These are phyloP conservation scores for Hypothenemus hampei DNA, from an alignment of 1,140 invertebrate species.

Conservation along the genomic window DNA sequence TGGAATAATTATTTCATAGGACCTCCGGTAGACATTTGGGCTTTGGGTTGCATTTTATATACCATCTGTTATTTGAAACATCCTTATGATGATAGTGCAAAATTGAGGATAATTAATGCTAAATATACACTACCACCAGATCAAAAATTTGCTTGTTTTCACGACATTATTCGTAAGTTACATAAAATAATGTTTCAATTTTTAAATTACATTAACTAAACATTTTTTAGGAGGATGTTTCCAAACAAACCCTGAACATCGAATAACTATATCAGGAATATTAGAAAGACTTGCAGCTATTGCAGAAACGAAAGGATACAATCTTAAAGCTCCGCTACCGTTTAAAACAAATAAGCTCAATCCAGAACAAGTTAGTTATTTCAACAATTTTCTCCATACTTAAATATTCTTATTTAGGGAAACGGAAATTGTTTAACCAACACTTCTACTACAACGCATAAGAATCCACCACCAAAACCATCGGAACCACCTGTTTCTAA, in stretches of 20 bases:
- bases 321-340: slow-evolving; percentile 65
- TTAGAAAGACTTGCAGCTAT: slow-evolving; percentile 83
- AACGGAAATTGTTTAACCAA: slow-evolving; percentile 16
- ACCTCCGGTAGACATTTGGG: slow-evolving; percentile 89
- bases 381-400: too few species aligned
- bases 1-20: slow-evolving; percentile 95
- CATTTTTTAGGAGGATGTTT: slow-evolving; percentile 67
- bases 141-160: slow-evolving; percentile 75
- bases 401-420: slow-evolving; percentile 1
- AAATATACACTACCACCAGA: slow-evolving; percentile 87
- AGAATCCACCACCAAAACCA: slow-evolving; percentile 40
- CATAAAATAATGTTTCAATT: not conserved
- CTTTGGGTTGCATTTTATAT: slow-evolving; percentile 93
- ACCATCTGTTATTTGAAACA: slow-evolving; percentile 89
- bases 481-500: slow-evolving; percentile 36
- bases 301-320: slow-evolving; percentile 75
- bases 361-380: slow-evolving; percentile 7
- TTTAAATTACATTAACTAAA: not conserved
- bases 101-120: slow-evolving; percentile 92
- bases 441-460: slow-evolving; percentile 13
- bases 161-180: slow-evolving; percentile 83
- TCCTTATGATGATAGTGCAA: slow-evolving; percentile 96
- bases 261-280: slow-evolving; percentile 71
- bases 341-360: slow-evolving; percentile 11
- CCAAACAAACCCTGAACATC: slow-evolving; percentile 70